These are phyloP conservation scores for Manis javanica DNA, from an alignment of 2,797 vertebrate species.

Conservation along the genomic window DNA sequence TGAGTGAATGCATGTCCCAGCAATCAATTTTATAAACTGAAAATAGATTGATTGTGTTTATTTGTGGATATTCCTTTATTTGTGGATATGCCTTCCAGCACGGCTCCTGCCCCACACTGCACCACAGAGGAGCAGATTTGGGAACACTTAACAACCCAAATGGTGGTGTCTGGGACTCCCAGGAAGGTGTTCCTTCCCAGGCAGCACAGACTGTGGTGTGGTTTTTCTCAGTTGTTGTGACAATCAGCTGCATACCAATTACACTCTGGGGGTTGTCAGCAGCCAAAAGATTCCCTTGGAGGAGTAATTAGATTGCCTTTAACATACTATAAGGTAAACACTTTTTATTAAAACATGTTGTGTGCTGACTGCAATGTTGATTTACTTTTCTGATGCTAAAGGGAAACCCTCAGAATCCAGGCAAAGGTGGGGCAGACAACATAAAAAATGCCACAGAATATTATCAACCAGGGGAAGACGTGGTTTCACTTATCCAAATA, in stretches of 20 bases:
- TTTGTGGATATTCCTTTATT: slow-evolving; percentile 48
- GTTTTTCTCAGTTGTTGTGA: not conserved
- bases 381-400: not conserved
- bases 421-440: not conserved
- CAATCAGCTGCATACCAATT: slow-evolving; percentile 10
- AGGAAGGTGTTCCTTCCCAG: not conserved
- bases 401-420: slow-evolving; percentile 35
- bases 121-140: not conserved
- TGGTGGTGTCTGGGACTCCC: not conserved
- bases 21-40: slow-evolving; percentile 47
- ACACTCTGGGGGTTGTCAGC: slow-evolving; percentile 49
- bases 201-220: not conserved
- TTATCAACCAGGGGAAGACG: not conserved
- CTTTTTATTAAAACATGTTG: slow-evolving; percentile 27
- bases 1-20: not conserved
- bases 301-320: slow-evolving; percentile 53
- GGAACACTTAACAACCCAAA: not conserved
- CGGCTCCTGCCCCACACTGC: not conserved
- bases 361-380: slow-evolving; percentile 36
- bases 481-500: not conserved
- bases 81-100: not conserved
- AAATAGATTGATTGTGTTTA: slow-evolving; percentile 53
- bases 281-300: slow-evolving; percentile 47
- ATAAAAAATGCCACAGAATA: not conserved
- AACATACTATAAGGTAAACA: slow-evolving; percentile 46